Percentiles rank a stretch among this genome's conserved stretches.
Conservation (phyloP, 1,140 invertebrate genomes). For the Mylabris phalerata region DNA sequence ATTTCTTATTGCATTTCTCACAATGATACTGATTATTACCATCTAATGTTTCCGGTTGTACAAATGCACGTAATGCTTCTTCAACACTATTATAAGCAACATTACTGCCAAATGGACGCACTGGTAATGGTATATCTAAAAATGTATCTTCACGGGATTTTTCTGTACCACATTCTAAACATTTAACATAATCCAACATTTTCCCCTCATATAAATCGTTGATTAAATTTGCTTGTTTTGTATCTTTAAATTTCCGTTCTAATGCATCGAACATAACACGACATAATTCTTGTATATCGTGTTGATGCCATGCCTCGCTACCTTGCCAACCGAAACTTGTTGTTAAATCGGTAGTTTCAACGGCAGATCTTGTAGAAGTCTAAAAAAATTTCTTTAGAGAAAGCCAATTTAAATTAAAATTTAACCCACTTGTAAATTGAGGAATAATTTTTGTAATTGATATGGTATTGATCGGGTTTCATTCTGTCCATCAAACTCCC, state of each 20-base stretch:
- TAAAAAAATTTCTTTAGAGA: slow-evolving; percentile 36
- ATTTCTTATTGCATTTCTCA: slow-evolving; percentile 82
- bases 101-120: slow-evolving; percentile 75
- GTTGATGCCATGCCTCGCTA: slow-evolving; percentile 86
- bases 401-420: background rate
- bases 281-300: slow-evolving; percentile 88
- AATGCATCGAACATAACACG: slow-evolving; percentile 90
- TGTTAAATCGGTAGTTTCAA: slow-evolving; percentile 85
- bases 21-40: slow-evolving; percentile 88
- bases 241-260: slow-evolving; percentile 79
- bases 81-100: slow-evolving; percentile 76
- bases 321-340: slow-evolving; percentile 89
- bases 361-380: slow-evolving; percentile 65
- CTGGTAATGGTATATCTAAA: slow-evolving; percentile 82
- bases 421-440: slow-evolving; percentile 62
- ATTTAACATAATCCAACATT: slow-evolving; percentile 90
- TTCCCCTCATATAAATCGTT: slow-evolving; percentile 67
- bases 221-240: slow-evolving; percentile 77
- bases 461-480: slow-evolving; percentile 73
- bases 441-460: slow-evolving; percentile 83
- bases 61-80: slow-evolving; percentile 79
- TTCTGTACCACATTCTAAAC: slow-evolving; percentile 78
- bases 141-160: slow-evolving; percentile 81
- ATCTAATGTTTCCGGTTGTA: slow-evolving; percentile 77
- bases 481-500: slow-evolving; percentile 70